Evolutionary conservation across 2,888 invertebrate genomes (phyloP), one percentile per base, ranked within the genome.

Genomic region (Tetranychus truncatus): DNA sequence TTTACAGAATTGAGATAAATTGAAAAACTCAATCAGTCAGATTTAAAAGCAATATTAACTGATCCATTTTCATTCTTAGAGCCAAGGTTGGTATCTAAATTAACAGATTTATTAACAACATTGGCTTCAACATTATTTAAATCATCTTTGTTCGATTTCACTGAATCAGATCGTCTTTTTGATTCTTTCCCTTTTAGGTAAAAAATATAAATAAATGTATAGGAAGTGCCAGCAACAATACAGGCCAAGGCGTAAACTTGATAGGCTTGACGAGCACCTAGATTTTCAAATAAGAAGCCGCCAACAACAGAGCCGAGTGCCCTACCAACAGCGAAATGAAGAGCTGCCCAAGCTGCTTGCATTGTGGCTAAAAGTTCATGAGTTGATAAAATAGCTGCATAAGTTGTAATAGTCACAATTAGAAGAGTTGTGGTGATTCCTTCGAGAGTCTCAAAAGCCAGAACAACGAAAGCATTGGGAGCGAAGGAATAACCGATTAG

Each of bases 401-500:
- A 75, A 9, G 75, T 75, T 45, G 75, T 75, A 7, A 75, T 45
- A 15, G 65, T 75, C 15, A 75, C 45, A n/a, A 75, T 34, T 44
- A 74, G 6, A 15, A 75, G 74, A 8, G 73, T 69, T 18, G 67
- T 46, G 15, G 75, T 75, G 24, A 75, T 66, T 11, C 73, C 66
- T 67, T 75, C 75, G 8, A 75, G 20, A 20, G 74, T 21, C 44
- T 75, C 75, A 34, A 75, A 74, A 2, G 21, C 46, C 9, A 73
- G 65, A 9, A 73, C 75, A 5, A 67, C 46, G 15, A 24, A 65
- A 6, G 75, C 46, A 55, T n/a, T 65, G 11, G 65, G 20, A 5
- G 72, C 66, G 65, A 24, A 75, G 4, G 75, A 75, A 73, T 75
- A 75, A 5, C 89, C 90, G 45, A 89, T 81, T 74, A 90, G 84